A percentile compares a stretch with the other conserved stretches of the same genome.
Conservation (phyloP, 2,113 vertebrate genomes). For the Pluvialis apricaria region DNA sequence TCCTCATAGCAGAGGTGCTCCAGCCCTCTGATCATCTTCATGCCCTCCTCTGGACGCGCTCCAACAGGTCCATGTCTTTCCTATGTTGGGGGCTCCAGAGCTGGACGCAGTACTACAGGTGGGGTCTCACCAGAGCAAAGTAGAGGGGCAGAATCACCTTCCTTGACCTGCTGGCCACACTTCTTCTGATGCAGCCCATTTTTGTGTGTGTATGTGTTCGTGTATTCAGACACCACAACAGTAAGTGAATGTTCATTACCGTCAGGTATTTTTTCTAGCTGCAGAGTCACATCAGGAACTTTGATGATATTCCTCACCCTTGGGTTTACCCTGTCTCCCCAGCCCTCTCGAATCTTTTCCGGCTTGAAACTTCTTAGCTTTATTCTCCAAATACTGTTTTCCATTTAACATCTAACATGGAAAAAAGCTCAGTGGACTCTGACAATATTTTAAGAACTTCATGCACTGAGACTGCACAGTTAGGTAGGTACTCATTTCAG, state of each 20-base stretch:
- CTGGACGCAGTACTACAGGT: too few relatives aligned
- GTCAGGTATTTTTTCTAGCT: background rate
- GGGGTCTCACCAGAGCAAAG: too few relatives aligned
- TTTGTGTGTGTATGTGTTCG: background rate
- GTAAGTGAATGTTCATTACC: background rate
- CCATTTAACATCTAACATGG: background rate
- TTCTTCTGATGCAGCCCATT: too few relatives aligned
- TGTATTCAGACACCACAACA: background rate
- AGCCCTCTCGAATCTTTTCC: background rate
- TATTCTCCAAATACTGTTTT: accelerated
- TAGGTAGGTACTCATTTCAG: background rate
- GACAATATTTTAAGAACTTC: background rate
- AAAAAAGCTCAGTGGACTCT: background rate
- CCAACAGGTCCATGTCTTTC: too few relatives aligned
- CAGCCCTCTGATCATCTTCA: too few relatives aligned
- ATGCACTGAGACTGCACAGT: background rate
- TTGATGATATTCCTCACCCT: background rate
- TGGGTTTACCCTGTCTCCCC: background rate
- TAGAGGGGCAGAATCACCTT: too few relatives aligned
- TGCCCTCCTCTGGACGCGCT: too few relatives aligned
- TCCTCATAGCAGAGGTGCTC: too few relatives aligned
- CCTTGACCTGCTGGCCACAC: too few relatives aligned
- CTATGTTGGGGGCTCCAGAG: too few relatives aligned
- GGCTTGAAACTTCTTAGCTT: background rate
- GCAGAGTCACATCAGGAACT: background rate